Base-by-base conservation (phyloP, 2,888 invertebrate genomes). In the Xylota sylvarum region DNA sequence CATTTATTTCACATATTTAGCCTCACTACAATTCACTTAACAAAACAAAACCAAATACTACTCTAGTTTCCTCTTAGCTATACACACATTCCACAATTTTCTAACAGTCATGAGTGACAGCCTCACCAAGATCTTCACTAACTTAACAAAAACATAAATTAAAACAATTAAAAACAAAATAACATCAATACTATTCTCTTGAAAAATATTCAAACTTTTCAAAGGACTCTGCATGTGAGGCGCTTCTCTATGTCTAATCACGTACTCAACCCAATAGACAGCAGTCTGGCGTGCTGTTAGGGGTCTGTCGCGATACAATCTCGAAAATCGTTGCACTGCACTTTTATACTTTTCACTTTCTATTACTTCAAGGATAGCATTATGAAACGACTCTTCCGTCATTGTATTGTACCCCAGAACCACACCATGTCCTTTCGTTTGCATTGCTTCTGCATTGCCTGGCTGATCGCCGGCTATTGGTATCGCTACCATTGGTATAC, bases 391-490 rank as follows among this genome's bases (percentile, higher is more conserved):
- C 23, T 87, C 80, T 50, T 89, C 89, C 0, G 73, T 88, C 3
- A 90, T 14, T 0, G 67, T 78, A 12, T 27, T 7, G 10, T 74
- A 70, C 14, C 76, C 30, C 0, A 89, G 35, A 3, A 17, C 17
- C n/a, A 88, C 14, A 0, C 86, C 89, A 58, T 77, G 85, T 10
- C 96, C 96, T 85, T 95, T 95, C 3, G 93, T 89, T 92, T 64
- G 56, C 80, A 96, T 95, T 92, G 96, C 96, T 0, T 95, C 95
- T 0, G 96, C 95, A 90, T 96, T 96, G 4, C 95, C 94, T 87
- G 95, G 95, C 91, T 96, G 96, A 90, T 96, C 96, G 89, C 96
- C 96, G 91, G 96, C 96, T 0, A 96, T 95, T 0, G 96, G 96
- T 65, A 96, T 94, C 0, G 95, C 94, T 35, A 96, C 94, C 1